Base-by-base conservation (phyloP, 2,888 invertebrate species). In the Phrixothrix hirtus region DNA sequence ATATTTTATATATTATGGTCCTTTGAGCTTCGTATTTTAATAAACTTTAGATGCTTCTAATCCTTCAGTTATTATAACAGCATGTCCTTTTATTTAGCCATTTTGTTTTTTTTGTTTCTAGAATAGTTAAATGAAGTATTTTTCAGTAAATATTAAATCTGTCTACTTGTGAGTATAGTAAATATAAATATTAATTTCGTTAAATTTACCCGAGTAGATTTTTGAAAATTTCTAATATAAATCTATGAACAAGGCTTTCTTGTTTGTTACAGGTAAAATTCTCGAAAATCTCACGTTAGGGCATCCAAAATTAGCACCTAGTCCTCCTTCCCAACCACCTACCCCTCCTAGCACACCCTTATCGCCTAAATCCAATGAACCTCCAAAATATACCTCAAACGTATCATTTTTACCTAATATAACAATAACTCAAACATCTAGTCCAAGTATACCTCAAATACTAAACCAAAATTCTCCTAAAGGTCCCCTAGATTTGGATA, bases 301-400 rank as follows among this genome's bases (percentile, higher is more conserved):
- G 41, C 65, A 70, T 17, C 43, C 41, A 35, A 61, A 54, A 52
- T 50, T 51, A 34, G 55, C 53, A 25, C 57, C 50, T 15, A 62
- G 56, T 35, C 75, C 77, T 7, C 73, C 75, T 6, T 75, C 75
- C n/a, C 77, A 78, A 61, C 78, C 79, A 2, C 78, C 79, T 7
- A 79, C 79, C 12, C 78, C 78, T 1, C 79, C 79, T n/a, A 74
- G 76, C 47, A 78, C 78, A 1, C 78, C 79, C 14, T 68, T 77
- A 17, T 75, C 76, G 1, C 78, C 77, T 5, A 73, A 72, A 62
- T 63, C 66, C 30, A 59, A 47, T 16, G 63, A 65, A 46, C 46
- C 55, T 50, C 55, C 60, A 44, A 65, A 65, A 54, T 62, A 62
- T 58, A 63, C 59, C 44, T 58, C 64, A 41, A 59, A 56, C 54